A percentile compares a stretch with the other conserved stretches of the same genome.
phyloP scores from a whole-genome alignment of 2,797 vertebrate species.

The Enteromius fasciolatus region DNA sequence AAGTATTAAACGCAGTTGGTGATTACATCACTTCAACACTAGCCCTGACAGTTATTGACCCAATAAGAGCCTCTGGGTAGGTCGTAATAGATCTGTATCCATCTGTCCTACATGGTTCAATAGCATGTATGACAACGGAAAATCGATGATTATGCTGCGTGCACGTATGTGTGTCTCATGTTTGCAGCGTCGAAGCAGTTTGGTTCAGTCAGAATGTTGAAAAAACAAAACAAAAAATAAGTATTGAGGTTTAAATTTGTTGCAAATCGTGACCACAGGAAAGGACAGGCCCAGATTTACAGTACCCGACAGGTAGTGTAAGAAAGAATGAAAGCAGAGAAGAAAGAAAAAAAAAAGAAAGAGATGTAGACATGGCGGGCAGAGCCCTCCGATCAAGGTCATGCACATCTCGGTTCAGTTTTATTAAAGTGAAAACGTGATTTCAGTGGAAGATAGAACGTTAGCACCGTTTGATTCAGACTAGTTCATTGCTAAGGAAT shows the following conservation, averaged over 20 bases:
- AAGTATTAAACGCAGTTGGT: neutral
- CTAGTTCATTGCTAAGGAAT: slow-evolving; percentile 66
- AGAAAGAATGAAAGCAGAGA: slow-evolving; percentile 10
- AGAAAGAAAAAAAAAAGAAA: neutral
- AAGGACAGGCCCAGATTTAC: neutral
- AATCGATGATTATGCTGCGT: slow-evolving; percentile 7
- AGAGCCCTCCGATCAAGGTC: slow-evolving; percentile 25
- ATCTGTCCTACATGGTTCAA: slow-evolving; percentile 24
- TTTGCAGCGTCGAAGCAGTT: neutral
- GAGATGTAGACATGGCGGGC: slow-evolving; percentile 6
- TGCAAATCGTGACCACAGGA: neutral
- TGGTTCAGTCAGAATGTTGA: neutral
- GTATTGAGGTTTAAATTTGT: neutral
- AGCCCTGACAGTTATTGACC: slow-evolving; percentile 9
- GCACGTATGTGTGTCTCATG: neutral
- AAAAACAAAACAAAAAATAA: neutral
- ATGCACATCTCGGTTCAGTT: slow-evolving; percentile 9
- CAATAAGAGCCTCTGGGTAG: slow-evolving; percentile 23
- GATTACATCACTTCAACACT: neutral
- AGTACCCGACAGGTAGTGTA: slow-evolving; percentile 6
- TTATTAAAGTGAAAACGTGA: slow-evolving; percentile 50
- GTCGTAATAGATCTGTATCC: neutral
- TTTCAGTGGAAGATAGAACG: slow-evolving; percentile 70
- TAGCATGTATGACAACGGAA: slow-evolving; percentile 20
- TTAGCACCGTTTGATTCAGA: slow-evolving; percentile 65